A percentile compares a stretch with the other conserved stretches of the same genome.
Conservation (phyloP, 2,888 invertebrate species). For the Julus scandinavius region DNA sequence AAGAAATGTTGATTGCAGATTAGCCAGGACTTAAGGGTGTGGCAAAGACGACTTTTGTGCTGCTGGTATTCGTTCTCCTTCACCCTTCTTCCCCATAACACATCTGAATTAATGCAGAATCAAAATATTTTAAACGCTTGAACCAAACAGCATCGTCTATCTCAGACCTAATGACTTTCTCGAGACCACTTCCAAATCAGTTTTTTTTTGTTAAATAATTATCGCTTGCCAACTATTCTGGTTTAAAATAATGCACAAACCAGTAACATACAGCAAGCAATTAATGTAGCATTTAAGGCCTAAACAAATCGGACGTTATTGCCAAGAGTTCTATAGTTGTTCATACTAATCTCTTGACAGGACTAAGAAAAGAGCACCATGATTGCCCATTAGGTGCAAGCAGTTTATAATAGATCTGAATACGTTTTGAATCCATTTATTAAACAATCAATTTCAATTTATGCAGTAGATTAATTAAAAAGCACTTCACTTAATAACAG, state of each 20-base stretch:
- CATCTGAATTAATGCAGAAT: conserved; percentile 12
- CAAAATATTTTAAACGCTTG: background rate
- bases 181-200: conserved; percentile 28
- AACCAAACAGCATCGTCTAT: conserved; percentile 5
- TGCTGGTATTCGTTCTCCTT: conserved; percentile 1
- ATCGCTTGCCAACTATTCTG: background rate
- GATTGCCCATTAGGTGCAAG: background rate
- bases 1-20: conserved; percentile 34
- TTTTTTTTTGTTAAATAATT: background rate
- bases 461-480: background rate
- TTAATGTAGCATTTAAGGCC: too few species aligned
- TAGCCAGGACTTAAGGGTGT: conserved; percentile 11
- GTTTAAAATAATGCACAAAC: too few species aligned
- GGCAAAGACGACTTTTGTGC: conserved; percentile 5
- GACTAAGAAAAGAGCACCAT: too few species aligned
- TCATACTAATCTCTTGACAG: too few species aligned
- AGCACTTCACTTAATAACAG: too few species aligned
- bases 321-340: too few species aligned
- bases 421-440: background rate
- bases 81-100: conserved; percentile 32
- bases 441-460: background rate
- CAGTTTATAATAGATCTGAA: background rate
- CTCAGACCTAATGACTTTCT: background rate
- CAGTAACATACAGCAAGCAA: too few species aligned
- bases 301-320: too few species aligned